Evolutionary conservation across 2,113 vertebrate genomes (phyloP).

Genomic region (Colinus virginianus): DNA sequence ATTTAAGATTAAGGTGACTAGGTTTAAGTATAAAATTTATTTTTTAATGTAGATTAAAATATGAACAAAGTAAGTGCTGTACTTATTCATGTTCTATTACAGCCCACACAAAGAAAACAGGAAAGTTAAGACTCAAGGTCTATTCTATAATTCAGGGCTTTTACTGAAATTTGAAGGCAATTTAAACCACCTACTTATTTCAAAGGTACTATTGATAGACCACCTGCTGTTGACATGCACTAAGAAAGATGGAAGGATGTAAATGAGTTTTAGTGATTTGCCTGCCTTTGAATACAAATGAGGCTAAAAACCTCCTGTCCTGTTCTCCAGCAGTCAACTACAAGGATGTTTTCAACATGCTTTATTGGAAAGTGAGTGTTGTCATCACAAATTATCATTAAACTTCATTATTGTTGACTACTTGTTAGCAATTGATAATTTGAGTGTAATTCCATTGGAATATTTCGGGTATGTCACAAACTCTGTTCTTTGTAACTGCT

Average conservation of each 20-base stretch:
- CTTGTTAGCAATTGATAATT: constrained; percentile 66
- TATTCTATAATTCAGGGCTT: constrained; percentile 76
- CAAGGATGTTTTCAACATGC: constrained; percentile 19
- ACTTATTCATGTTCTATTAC: constrained; percentile 66
- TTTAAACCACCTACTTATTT: constrained; percentile 80
- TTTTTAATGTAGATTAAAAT: constrained; percentile 65
- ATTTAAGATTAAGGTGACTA: constrained; percentile 32
- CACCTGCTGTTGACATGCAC: constrained; percentile 88
- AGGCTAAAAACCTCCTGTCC: constrained; percentile 77
- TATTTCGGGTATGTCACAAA: constrained; percentile 51
- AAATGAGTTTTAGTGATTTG: constrained; percentile 91
- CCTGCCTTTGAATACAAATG: constrained; percentile 90
- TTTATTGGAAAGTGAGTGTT: constrained; percentile 58
- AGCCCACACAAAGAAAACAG: constrained; percentile 71
- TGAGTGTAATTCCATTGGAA: constrained; percentile 42
- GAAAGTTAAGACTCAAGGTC: constrained; percentile 68
- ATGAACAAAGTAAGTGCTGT: constrained; percentile 47
- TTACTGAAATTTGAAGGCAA: constrained; percentile 74
- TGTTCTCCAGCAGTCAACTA: constrained; percentile 61
- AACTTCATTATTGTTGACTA: constrained; percentile 33
- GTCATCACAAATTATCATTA: constrained; percentile 62
- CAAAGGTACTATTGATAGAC: constrained; percentile 89
- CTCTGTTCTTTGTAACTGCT: constrained; percentile 7
- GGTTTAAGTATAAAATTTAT: constrained; percentile 47
- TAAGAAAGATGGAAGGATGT: constrained; percentile 83